Evolutionary conservation across 2,797 vertebrate species (phyloP).

Genomic region (Anabas testudineus): DNA sequence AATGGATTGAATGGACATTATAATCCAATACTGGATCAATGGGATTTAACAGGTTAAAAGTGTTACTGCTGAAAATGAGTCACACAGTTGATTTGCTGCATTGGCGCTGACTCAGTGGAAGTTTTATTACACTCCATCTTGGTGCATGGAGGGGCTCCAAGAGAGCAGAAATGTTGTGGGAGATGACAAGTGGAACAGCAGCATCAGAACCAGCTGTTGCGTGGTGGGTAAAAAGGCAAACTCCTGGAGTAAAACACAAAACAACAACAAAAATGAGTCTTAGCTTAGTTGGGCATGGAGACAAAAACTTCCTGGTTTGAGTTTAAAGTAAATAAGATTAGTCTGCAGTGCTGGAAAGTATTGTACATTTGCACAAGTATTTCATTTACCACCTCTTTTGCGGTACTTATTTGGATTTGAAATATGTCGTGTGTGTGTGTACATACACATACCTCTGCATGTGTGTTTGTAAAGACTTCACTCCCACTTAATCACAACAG

Average conservation of each 20-base stretch:
- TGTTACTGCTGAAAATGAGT: neutral
- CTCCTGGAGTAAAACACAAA: slow-evolving; percentile 80
- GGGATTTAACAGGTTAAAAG: too few relatives aligned
- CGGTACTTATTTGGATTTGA: too few relatives aligned
- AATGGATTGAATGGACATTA: too few relatives aligned
- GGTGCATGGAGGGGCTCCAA: slow-evolving; percentile 90
- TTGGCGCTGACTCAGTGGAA: too few relatives aligned
- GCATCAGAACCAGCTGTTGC: slow-evolving; percentile 94
- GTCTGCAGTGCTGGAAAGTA: too few relatives aligned
- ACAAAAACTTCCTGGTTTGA: too few relatives aligned
- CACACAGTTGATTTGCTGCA: too few relatives aligned
- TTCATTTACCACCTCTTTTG: too few relatives aligned
- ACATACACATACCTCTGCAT: too few relatives aligned
- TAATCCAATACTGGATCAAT: too few relatives aligned
- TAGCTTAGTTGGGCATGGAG: neutral
- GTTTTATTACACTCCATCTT: slow-evolving; percentile 81
- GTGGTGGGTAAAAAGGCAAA: slow-evolving; percentile 93
- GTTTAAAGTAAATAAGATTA: too few relatives aligned
- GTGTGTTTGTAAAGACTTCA: slow-evolving; percentile 35
- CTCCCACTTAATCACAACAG: slow-evolving; percentile 55
- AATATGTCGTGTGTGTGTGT: slow-evolving; percentile 8
- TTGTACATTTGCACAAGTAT: too few relatives aligned
- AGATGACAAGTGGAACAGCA: slow-evolving; percentile 89
- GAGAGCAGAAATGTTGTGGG: slow-evolving; percentile 93
- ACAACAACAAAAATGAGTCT: neutral